Conservation (phyloP, 2,113 vertebrate species). For the Numenius arquata region DNA sequence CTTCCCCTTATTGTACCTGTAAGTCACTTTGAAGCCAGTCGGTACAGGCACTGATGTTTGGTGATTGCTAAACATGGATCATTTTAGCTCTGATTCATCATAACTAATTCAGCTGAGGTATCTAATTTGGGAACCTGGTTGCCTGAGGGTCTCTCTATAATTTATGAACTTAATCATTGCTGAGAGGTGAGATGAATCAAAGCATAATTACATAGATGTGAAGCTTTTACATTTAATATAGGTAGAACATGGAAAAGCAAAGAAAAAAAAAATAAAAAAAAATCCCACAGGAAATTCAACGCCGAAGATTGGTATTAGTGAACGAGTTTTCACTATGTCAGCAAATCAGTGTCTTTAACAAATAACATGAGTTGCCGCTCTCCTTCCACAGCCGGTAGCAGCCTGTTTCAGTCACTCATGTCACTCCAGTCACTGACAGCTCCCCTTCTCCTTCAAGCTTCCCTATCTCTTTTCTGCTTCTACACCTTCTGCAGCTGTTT, state of each 20-base stretch:
- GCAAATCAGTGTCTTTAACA: neutral
- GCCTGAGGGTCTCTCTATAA: conserved; percentile 38
- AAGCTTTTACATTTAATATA: neutral
- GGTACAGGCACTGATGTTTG: neutral
- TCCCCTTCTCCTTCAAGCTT: neutral
- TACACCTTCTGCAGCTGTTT: neutral
- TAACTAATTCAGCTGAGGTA: conserved; percentile 21
- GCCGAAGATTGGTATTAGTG: accelerated
- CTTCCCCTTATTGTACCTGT: neutral
- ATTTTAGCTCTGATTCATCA: conserved; percentile 39
- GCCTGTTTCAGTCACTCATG: neutral
- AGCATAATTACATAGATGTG: conserved; percentile 17
- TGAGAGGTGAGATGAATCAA: conserved; percentile 39
- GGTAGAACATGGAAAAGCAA: neutral
- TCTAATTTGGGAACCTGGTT: conserved; percentile 42
- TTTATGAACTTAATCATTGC: conserved; percentile 33
- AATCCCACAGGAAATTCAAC: neutral
- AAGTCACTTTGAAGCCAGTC: neutral
- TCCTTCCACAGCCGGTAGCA: neutral
- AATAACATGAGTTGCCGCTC: neutral
- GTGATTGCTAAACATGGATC: neutral
- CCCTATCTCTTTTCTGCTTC: neutral
- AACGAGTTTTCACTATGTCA: neutral
- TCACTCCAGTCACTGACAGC: neutral
- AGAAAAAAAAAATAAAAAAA: neutral